Evolutionary conservation across 2,113 vertebrate genomes (phyloP), one percentile per base, ranked within the genome.

Genomic region (Bungarus multicinctus): DNA sequence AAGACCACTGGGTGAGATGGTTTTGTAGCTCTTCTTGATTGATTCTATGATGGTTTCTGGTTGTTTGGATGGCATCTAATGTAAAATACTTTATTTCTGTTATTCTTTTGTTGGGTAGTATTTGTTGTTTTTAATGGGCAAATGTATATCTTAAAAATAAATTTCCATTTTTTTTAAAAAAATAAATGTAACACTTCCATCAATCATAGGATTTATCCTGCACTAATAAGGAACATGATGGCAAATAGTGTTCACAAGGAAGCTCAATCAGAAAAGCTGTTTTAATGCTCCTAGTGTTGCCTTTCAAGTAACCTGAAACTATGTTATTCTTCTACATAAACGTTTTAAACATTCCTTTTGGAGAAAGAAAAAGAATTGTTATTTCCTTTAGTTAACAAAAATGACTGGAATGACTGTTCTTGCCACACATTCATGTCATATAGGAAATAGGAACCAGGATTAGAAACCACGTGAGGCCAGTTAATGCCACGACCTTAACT

Each of bases 391-490:
- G 52, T 45, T 64, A 90, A 90, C 74, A 93, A 90, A 93, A 93
- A 27, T 57, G 16, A 86, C 30, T 43, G 54, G 30, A 87, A 22
- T 93, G 74, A 86, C 54, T 87, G 89, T 90, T 93, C 81, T 90
- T 90, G 89, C 90, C 55, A 93, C 47, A 43, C 81, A 93, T 81
- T 81, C 89, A 87, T 20, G 54, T 90, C 43, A 12, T 93, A 93
- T 89, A 93, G 55, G 92, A 90, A 93, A 93, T 90, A 60, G 89
- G 39, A 93, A 90, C 69, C 85, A 90, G 92, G 74, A 90, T 90
- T 89, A 93, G 89, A 93, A 90, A 90, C 89, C 90, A 90, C 43
- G 81, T 81, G 55, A 27, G 27, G 50, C 34, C 45, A 53, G 91
- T 52, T 53, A 47, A 57, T 60, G 81, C 58, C 92, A 85, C 64